phyloP scores from a whole-genome alignment of 2,113 vertebrate species.

The Stigmatopora argus region DNA sequence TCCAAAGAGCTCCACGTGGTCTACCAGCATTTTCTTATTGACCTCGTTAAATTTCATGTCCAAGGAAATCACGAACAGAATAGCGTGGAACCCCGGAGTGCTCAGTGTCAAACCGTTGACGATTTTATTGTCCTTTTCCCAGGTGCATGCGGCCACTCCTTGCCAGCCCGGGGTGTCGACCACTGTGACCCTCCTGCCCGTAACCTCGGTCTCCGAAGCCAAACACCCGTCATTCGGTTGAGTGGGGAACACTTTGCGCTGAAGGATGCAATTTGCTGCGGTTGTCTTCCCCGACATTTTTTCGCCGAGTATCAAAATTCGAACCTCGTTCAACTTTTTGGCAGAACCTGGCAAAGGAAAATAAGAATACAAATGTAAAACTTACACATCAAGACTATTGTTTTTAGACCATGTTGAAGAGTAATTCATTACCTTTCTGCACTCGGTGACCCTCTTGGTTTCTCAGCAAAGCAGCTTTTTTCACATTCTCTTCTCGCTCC shows the following conservation, averaged over 20 bases:
- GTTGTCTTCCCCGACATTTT: constrained; percentile 42
- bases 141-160: neutral
- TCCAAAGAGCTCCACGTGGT: constrained; percentile 37
- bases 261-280: constrained; percentile 38
- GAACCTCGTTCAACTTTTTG: constrained; percentile 17
- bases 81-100: constrained; percentile 25
- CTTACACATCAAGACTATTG: neutral
- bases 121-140: constrained; percentile 34
- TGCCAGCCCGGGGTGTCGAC: constrained; percentile 48
- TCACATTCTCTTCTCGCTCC: constrained; percentile 5
- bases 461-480: constrained; percentile 25
- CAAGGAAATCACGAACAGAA: constrained; percentile 43
- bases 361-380: neutral
- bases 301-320: constrained; percentile 36
- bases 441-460: constrained; percentile 3
- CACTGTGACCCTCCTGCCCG: constrained; percentile 22
- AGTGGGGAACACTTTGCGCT: constrained; percentile 15
- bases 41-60: constrained; percentile 24
- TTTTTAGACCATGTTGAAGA: neutral
- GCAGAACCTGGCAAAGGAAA: constrained; percentile 18
- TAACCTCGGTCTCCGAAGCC: neutral
- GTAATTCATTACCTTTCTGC: constrained; percentile 6
- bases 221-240: constrained; percentile 1
- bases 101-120: constrained; percentile 23
- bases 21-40: constrained; percentile 16